Conservation (phyloP, 2,113 vertebrate genomes). For the Chaetodon trifascialis region DNA sequence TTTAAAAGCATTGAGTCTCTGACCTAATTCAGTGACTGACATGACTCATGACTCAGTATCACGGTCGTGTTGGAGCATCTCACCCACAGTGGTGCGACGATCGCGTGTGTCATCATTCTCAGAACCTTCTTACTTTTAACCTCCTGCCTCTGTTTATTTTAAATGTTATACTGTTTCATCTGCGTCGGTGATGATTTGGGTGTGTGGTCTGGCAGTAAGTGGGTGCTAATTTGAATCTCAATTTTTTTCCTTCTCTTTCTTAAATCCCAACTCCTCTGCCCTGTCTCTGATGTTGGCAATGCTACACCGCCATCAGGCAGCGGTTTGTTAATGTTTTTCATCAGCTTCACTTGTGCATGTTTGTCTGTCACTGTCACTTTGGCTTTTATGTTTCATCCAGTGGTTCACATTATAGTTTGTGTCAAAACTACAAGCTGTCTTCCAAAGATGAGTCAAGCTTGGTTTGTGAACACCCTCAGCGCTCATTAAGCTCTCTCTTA, state of each 20-base stretch:
- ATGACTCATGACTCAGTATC: not conserved
- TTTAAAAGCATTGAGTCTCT: not conserved
- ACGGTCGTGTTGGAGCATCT: not conserved
- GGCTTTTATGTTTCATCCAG: slow-evolving; percentile 29
- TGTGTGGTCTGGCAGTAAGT: slow-evolving; percentile 50
- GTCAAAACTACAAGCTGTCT: slow-evolving; percentile 37
- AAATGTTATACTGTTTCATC: slow-evolving; percentile 65
- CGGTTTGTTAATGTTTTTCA: slow-evolving; percentile 91
- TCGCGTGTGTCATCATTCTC: not conserved
- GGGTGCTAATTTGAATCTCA: slow-evolving; percentile 72
- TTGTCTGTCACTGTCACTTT: slow-evolving; percentile 62
- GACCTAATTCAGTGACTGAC: not conserved
- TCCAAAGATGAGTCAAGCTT: slow-evolving; percentile 46
- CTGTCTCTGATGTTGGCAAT: slow-evolving; percentile 87
- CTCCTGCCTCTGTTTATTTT: slow-evolving; percentile 28
- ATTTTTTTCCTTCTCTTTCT: slow-evolving; percentile 73
- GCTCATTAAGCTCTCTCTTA: not conserved
- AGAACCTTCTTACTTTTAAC: not conserved
- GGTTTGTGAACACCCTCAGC: not conserved
- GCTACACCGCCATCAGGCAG: slow-evolving; percentile 88
- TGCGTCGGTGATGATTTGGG: slow-evolving; percentile 57
- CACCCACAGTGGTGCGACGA: not conserved
- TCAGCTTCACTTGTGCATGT: slow-evolving; percentile 82
- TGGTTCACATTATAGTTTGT: slow-evolving; percentile 28
- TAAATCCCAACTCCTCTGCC: slow-evolving; percentile 71